phyloP scores from a whole-genome alignment of 2,888 invertebrate genomes.

The Nasonia oneida region DNA sequence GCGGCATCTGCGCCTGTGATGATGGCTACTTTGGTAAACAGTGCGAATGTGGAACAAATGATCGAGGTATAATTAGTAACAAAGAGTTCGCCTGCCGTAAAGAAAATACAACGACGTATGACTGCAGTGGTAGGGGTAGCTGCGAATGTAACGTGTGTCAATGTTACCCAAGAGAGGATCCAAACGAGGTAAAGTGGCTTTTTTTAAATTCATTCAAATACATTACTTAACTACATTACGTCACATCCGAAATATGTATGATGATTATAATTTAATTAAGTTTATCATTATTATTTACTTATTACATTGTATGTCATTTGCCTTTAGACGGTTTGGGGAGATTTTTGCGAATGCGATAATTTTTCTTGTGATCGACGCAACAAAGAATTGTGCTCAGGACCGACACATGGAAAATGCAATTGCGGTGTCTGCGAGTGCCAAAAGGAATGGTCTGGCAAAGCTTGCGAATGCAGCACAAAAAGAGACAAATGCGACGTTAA shows the following conservation, averaged over 20 bases:
- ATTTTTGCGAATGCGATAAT: constrained; percentile 95
- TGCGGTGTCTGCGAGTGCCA: constrained; percentile 95
- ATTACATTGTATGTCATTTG: not conserved
- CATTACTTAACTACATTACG: not conserved
- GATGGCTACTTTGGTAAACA: constrained; percentile 89
- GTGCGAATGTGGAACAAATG: constrained; percentile 88
- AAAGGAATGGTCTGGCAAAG: constrained; percentile 89
- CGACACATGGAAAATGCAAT: constrained; percentile 90
- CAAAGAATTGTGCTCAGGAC: constrained; percentile 87
- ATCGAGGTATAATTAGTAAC: constrained; percentile 55
- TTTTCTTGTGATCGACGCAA: constrained; percentile 95
- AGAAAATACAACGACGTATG: constrained; percentile 84
- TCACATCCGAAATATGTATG: not conserved
- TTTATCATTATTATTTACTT: not conserved
- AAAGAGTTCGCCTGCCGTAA: constrained; percentile 83
- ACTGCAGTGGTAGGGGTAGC: constrained; percentile 89
- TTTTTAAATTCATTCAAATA: not conserved
- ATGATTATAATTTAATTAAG: not conserved
- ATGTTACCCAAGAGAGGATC: constrained; percentile 82
- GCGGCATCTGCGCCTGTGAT: constrained; percentile 94
- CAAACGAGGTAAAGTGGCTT: constrained; percentile 65
- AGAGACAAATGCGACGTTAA: constrained; percentile 84
- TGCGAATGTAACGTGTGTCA: constrained; percentile 92
- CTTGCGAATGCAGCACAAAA: constrained; percentile 91
- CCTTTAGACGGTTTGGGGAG: constrained; percentile 72